Conservation (phyloP, 2,888 invertebrate species). For the Spilarctia lutea region DNA sequence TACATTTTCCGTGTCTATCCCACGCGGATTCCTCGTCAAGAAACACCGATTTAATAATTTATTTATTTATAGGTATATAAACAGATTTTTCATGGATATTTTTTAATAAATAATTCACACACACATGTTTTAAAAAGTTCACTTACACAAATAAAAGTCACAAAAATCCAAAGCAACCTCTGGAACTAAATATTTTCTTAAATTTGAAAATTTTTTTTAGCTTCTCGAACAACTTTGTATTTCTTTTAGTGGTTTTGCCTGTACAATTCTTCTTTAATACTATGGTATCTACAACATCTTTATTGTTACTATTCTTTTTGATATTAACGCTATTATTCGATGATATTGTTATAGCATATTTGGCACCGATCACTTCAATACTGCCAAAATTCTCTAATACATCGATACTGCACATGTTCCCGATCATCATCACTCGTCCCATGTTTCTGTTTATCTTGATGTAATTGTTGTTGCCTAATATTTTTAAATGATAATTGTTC, state of each 20-base stretch:
- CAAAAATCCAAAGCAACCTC: slow-evolving; percentile 19
- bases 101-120: slow-evolving; percentile 9
- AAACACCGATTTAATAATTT: neutral
- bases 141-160: slow-evolving; percentile 5
- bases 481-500: slow-evolving; percentile 58
- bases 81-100: slow-evolving; percentile 1
- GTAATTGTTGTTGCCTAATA: slow-evolving; percentile 62
- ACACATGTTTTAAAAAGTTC: neutral
- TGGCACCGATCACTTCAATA: slow-evolving; percentile 51
- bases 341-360: slow-evolving; percentile 40
- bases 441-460: slow-evolving; percentile 60
- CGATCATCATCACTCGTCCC: slow-evolving; percentile 60
- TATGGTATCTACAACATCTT: slow-evolving; percentile 7
- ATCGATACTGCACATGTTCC: slow-evolving; percentile 56
- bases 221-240: slow-evolving; percentile 13
- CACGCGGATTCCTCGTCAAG: neutral
- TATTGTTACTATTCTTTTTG: slow-evolving; percentile 1
- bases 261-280: slow-evolving; percentile 14
- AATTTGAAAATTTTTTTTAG: slow-evolving; percentile 16
- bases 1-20: neutral
- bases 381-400: slow-evolving; percentile 58
- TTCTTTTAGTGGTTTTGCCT: slow-evolving; percentile 14
- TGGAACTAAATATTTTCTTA: slow-evolving; percentile 5
- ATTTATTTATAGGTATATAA: neutral
- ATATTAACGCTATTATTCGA: slow-evolving; percentile 20